These are phyloP conservation scores for Pygathrix nemaeus DNA, from an alignment of 2,113 vertebrate genomes.

Conservation along the genomic window DNA sequence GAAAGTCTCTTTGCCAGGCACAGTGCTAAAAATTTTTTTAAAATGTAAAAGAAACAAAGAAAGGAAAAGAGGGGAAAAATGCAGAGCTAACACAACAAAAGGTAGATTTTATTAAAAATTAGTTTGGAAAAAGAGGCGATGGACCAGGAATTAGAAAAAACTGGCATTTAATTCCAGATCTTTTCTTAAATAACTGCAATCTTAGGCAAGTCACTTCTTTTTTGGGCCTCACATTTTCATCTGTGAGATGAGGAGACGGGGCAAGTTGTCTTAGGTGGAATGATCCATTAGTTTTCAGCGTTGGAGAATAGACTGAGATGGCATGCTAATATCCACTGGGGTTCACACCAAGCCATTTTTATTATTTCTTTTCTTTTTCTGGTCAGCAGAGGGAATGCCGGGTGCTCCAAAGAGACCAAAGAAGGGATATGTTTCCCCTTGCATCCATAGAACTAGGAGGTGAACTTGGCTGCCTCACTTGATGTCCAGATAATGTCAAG, in stretches of 20 bases:
- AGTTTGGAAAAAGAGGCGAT: not conserved
- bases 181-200: not conserved
- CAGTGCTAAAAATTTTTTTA: not conserved
- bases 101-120: not conserved
- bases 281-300: not conserved
- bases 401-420: not conserved
- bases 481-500: not conserved
- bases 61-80: not conserved
- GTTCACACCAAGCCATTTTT: not conserved
- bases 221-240: not conserved
- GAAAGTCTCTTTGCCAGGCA: not conserved
- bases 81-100: not conserved
- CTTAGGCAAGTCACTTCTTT: not conserved
- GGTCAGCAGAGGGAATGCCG: not conserved
- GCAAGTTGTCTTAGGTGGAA: not conserved
- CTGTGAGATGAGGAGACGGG: not conserved
- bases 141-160: not conserved
- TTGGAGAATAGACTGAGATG: not conserved
- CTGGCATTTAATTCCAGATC: not conserved
- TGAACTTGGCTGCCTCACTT: not conserved
- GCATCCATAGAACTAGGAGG: not conserved
- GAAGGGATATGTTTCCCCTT: not conserved
- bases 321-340: not conserved
- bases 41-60: not conserved
- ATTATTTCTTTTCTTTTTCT: constrained; percentile 18